These are phyloP conservation scores for Scaptomyza montana DNA, from an alignment of 1,140 invertebrate genomes.

Conservation along the genomic window DNA sequence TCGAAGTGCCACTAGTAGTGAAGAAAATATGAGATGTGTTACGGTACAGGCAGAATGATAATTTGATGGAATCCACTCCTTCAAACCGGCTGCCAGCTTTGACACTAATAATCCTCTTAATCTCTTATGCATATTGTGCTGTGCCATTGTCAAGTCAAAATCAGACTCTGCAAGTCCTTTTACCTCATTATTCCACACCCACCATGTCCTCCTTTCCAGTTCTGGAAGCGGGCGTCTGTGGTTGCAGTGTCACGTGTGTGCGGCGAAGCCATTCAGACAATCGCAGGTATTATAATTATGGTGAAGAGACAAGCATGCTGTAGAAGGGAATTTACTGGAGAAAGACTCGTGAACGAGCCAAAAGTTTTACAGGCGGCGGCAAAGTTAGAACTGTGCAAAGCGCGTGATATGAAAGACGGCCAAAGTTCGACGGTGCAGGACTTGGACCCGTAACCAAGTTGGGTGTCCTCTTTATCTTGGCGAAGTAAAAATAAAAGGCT, in stretches of 20 bases:
- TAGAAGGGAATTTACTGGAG: constrained; percentile 4
- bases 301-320: constrained; percentile 8
- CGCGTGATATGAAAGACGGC: constrained; percentile 74
- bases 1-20: constrained; percentile 30
- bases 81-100: constrained; percentile 53
- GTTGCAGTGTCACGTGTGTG: constrained; percentile 68
- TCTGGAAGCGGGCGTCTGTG: constrained; percentile 39
- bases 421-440: constrained; percentile 59
- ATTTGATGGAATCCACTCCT: constrained; percentile 29
- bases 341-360: constrained; percentile 37
- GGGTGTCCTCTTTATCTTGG: constrained; percentile 26
- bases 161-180: constrained; percentile 9
- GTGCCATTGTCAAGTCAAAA: constrained; percentile 38
- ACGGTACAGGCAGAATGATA: not conserved
- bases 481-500: constrained; percentile 29
- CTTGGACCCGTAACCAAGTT: constrained; percentile 33
- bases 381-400: constrained; percentile 59
- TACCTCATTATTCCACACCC: not conserved
- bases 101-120: constrained; percentile 79
- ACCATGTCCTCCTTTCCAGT: not conserved
- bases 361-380: constrained; percentile 56
- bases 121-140: constrained; percentile 75
- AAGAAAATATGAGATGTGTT: too few relatives aligned
- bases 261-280: constrained; percentile 70
- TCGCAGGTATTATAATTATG: constrained; percentile 74